Percentiles rank a stretch among this genome's conserved stretches.
phyloP scores from a whole-genome alignment of 2,888 invertebrate genomes.

The Polylopha cassiicola region DNA sequence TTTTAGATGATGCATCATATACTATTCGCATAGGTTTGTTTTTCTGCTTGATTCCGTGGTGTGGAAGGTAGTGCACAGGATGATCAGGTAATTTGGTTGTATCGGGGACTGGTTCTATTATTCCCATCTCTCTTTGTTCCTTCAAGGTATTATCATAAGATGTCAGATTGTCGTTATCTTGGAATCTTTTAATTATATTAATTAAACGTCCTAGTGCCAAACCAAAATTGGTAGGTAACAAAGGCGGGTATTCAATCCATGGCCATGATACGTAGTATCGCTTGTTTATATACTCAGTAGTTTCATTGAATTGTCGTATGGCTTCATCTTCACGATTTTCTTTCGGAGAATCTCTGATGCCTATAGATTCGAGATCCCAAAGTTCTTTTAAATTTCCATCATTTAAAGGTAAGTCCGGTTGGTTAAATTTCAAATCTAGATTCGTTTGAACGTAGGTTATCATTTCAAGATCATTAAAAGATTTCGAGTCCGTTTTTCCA shows the following conservation, averaged over 20 bases:
- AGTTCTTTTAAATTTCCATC: neutral
- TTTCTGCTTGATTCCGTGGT: neutral
- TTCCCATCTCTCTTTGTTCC: neutral
- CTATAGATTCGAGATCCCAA: constrained; percentile 6
- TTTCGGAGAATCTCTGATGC: constrained; percentile 5
- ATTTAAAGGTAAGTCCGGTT: too few species aligned
- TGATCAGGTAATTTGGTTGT: neutral
- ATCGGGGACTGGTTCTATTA: neutral
- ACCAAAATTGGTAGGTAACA: constrained; percentile 1
- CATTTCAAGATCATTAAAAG: neutral
- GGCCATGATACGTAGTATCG: neutral
- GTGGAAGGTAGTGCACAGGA: neutral
- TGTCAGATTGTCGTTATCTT: neutral
- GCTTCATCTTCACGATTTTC: neutral
- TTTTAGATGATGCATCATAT: constrained; percentile 27
- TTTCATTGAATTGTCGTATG: neutral
- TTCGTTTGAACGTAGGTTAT: neutral
- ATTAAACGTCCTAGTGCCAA: neutral
- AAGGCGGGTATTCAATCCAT: neutral
- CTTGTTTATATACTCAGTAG: neutral
- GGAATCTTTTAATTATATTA: neutral
- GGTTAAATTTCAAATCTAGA: neutral
- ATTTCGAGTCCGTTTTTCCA: neutral
- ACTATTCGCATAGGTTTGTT: constrained; percentile 23
- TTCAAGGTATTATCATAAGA: neutral